Evolutionary conservation across 2,888 invertebrate species (phyloP).

Genomic region (Eudasyphora cyanicolor): DNA sequence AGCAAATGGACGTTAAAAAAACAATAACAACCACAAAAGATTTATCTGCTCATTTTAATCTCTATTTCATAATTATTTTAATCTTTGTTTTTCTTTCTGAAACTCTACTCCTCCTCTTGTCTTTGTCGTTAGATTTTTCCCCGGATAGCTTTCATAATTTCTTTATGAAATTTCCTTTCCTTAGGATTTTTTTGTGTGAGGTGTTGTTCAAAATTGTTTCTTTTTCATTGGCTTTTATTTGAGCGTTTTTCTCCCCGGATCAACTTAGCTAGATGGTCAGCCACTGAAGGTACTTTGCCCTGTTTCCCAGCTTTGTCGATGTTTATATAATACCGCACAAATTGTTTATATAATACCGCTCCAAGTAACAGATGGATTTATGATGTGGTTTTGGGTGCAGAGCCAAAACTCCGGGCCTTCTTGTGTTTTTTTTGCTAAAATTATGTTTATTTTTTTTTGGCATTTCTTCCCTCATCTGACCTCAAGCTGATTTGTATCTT

Average conservation of each 20-base stretch:
- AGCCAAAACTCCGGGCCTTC: too few relatives aligned
- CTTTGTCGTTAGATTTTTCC: slow-evolving; percentile 42
- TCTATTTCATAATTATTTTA: slow-evolving; percentile 49
- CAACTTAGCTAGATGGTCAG: not conserved
- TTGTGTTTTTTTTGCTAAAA: not conserved
- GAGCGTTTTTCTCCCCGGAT: not conserved
- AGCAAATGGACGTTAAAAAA: not conserved
- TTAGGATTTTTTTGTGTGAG: too few relatives aligned
- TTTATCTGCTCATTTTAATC: slow-evolving; percentile 43
- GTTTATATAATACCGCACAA: too few relatives aligned
- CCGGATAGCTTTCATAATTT: slow-evolving; percentile 31
- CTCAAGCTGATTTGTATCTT: slow-evolving; percentile 50
- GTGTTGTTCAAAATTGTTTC: too few relatives aligned
- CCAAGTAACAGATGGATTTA: not conserved
- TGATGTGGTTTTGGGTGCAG: not conserved
- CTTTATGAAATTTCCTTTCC: not conserved
- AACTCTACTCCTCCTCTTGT: not conserved
- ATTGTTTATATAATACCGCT: not conserved
- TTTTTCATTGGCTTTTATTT: slow-evolving; percentile 31
- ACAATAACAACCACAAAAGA: slow-evolving; percentile 23
- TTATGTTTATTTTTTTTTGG: slow-evolving; percentile 27
- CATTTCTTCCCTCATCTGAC: slow-evolving; percentile 5
- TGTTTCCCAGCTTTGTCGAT: too few relatives aligned
- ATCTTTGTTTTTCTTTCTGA: not conserved
- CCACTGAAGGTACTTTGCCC: too few relatives aligned